Evolutionary conservation across 2,113 vertebrate genomes (phyloP), one percentile per base, ranked within the genome.

Genomic region (Eclectus roratus): DNA sequence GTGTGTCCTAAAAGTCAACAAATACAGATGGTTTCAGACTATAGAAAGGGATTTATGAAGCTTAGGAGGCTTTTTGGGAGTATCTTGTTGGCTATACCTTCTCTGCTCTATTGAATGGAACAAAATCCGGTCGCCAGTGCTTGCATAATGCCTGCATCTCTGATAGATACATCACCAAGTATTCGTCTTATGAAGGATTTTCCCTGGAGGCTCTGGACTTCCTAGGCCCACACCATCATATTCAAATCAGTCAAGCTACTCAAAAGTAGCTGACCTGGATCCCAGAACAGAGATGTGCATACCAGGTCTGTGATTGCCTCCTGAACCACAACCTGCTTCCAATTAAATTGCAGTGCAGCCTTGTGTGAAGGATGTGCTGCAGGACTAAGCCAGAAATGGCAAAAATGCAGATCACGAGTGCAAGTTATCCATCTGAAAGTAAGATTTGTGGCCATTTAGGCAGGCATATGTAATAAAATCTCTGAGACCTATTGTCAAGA

Each of bases 11-110:
- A 89, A 93, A 94, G 69, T 86, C 83, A 94, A 87, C 80, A 96
- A 94, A 94, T 93, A 81, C 47, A 84, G 86, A 68, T 74, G 72
- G 85, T 92, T 74, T 94, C 65, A 72, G 56, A 84, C 72, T 84
- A 44, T 77, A 94, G 69, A 77, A 95, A 95, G 44, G 91, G 69
- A 92, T 94, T 96, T 94, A 93, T 84, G 80, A 95, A 94, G 65
- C 53, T 43, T 35, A 43, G 37, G 55, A 95, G 74, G 86, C 39
- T 68, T 94, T 95, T 55, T 8, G 16, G 43, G 47, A 91, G 65
- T 81, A 91, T 87, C 86, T 97, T 89, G n/a, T 80, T 86, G 71
- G n/a, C n/a, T 88, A 37, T 79, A 66, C 31, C 37, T 88, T 88
- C 76, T 70, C 50, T 44, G 6, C 63, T 92, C 21, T 52, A 31